phyloP scores from a whole-genome alignment of 1,140 invertebrate species.

The Dolichoris vasculosae region DNA sequence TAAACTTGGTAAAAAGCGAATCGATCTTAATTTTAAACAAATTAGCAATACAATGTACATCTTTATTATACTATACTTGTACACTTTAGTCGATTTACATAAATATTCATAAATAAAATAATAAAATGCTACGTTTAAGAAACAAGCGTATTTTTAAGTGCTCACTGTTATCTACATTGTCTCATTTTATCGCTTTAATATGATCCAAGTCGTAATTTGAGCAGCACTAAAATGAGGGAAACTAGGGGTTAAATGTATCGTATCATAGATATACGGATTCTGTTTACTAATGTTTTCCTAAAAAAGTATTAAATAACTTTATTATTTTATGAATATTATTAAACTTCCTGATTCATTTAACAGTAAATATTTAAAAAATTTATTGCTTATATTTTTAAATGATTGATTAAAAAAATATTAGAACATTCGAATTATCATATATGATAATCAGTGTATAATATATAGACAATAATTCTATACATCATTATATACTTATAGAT shows the following conservation, averaged over 20 bases:
- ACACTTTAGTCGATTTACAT: not conserved
- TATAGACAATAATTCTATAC: too few relatives aligned
- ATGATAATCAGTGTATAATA: too few relatives aligned
- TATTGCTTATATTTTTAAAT: too few relatives aligned
- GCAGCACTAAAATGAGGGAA: slow-evolving; percentile 37
- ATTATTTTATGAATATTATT: not conserved
- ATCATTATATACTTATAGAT: too few relatives aligned
- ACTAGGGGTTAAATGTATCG: slow-evolving; percentile 30
- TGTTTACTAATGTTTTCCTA: slow-evolving; percentile 10
- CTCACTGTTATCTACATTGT: slow-evolving; percentile 17
- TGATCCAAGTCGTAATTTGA: slow-evolving; percentile 28
- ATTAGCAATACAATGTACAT: too few relatives aligned
- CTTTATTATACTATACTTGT: too few relatives aligned
- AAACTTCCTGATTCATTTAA: not conserved
- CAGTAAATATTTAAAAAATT: too few relatives aligned
- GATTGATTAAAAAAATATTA: too few relatives aligned
- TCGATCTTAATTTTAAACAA: too few relatives aligned
- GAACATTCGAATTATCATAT: too few relatives aligned
- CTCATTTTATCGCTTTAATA: slow-evolving; percentile 26
- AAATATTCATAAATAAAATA: not conserved
- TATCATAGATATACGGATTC: slow-evolving; percentile 22
- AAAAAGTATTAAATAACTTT: slow-evolving; percentile 18
- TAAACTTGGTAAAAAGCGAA: too few relatives aligned
- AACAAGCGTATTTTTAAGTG: slow-evolving; percentile 27
- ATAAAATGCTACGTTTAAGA: too few relatives aligned